Evolutionary conservation across 2,888 invertebrate genomes (phyloP).

Genomic region (Drosophila quasianomalipes): DNA sequence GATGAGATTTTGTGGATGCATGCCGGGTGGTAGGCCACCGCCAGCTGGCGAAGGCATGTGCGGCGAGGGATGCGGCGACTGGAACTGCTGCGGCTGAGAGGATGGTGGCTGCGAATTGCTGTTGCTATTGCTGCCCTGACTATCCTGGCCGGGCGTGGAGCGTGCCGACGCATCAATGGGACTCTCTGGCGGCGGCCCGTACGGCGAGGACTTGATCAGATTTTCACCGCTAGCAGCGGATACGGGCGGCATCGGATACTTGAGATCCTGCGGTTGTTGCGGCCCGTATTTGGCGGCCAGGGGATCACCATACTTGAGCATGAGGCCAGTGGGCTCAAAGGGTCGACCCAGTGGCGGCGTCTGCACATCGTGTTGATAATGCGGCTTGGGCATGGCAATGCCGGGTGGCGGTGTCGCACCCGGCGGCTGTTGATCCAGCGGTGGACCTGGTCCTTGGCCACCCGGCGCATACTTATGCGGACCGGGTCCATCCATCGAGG

Average conservation of each 20-base stretch:
- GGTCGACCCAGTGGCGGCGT: constrained; percentile 84
- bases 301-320: constrained; percentile 85
- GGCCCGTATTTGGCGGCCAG: constrained; percentile 83
- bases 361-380: constrained; percentile 84
- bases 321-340: constrained; percentile 84
- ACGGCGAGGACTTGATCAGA: constrained; percentile 84
- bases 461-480: constrained; percentile 72
- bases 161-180: constrained; percentile 85
- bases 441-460: constrained; percentile 48
- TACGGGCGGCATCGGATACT: constrained; percentile 83
- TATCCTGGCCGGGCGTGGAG: constrained; percentile 85
- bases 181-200: constrained; percentile 82
- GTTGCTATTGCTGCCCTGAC: constrained; percentile 86
- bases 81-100: constrained; percentile 82
- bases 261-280: constrained; percentile 84
- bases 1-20: constrained; percentile 85
- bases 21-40: constrained; percentile 82
- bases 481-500: constrained; percentile 49
- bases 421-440: constrained; percentile 71
- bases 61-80: constrained; percentile 85
- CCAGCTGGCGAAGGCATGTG: constrained; percentile 84
- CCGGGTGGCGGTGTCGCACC: constrained; percentile 82
- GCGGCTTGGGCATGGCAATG: constrained; percentile 84
- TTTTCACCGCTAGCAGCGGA: constrained; percentile 83
- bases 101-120: constrained; percentile 84